These are phyloP conservation scores for Lissocephala sabroskyi DNA, from an alignment of 2,888 invertebrate species.

Conservation along the genomic window DNA sequence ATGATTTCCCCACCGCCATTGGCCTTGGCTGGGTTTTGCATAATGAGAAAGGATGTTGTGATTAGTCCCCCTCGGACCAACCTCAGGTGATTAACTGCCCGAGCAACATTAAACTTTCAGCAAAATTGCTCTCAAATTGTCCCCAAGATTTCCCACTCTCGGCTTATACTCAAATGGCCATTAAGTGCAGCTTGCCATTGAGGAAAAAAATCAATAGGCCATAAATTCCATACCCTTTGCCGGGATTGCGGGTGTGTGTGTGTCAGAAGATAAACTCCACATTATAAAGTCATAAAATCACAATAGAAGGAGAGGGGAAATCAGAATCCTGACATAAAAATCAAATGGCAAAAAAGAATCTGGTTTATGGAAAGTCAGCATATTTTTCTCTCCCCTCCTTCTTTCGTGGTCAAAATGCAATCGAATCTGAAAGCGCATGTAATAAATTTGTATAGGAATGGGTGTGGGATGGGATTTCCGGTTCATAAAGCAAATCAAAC, in stretches of 20 bases:
- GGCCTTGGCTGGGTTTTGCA: slow-evolving; percentile 33
- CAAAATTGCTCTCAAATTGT: too few relatives aligned
- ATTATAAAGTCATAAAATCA: slow-evolving; percentile 29
- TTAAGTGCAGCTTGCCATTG: too few relatives aligned
- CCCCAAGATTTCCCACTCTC: too few relatives aligned
- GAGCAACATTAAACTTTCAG: too few relatives aligned
- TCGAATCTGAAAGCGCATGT: neutral
- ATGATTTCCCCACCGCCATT: slow-evolving; percentile 21
- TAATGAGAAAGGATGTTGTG: slow-evolving; percentile 25
- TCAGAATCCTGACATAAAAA: slow-evolving; percentile 7
- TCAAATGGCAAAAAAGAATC: neutral
- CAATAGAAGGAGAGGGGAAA: slow-evolving; percentile 11
- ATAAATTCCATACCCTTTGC: too few relatives aligned
- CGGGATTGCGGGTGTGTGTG: too few relatives aligned
- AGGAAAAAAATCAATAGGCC: too few relatives aligned
- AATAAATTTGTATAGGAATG: too few relatives aligned
- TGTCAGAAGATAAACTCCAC: slow-evolving; percentile 1
- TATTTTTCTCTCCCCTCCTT: slow-evolving; percentile 1
- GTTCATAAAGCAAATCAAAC: slow-evolving; percentile 52
- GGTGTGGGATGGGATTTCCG: slow-evolving; percentile 38
- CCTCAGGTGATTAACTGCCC: too few relatives aligned
- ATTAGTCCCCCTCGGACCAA: slow-evolving; percentile 31
- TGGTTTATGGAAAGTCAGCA: neutral
- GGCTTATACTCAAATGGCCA: too few relatives aligned
- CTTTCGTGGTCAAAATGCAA: neutral